Percentiles rank a stretch among this genome's conserved stretches.
Evolutionary conservation across 1,140 invertebrate genomes (phyloP).

Genomic region (Pseudomyrmex concolor): DNA sequence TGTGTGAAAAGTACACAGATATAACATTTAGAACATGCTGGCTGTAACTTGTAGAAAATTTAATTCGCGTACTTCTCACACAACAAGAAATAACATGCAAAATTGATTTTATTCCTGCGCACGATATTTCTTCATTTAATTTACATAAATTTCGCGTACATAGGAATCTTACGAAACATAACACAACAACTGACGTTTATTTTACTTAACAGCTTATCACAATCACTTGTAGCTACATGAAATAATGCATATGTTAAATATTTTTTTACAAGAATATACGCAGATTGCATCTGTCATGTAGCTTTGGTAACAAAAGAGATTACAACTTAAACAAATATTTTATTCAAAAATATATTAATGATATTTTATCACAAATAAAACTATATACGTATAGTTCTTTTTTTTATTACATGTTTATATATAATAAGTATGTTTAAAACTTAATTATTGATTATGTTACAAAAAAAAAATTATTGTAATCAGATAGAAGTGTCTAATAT

Average conservation of each 20-base stretch:
- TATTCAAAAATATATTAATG: constrained; percentile 14
- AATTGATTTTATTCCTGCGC: constrained; percentile 42
- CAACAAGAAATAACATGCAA: constrained; percentile 39
- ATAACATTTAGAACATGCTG: constrained; percentile 63
- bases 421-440: constrained; percentile 19
- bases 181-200: constrained; percentile 49
- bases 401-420: constrained; percentile 8
- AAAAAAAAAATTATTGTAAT: neutral
- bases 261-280: constrained; percentile 66
- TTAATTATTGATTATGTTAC: constrained; percentile 11
- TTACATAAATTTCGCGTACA: constrained; percentile 55
- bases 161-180: constrained; percentile 49
- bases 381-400: constrained; percentile 11
- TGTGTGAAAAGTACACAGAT: constrained; percentile 61
- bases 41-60: constrained; percentile 60
- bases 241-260: constrained; percentile 53
- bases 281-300: constrained; percentile 54
- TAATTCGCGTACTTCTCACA: constrained; percentile 46
- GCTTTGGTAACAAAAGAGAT: constrained; percentile 60
- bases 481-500: neutral
- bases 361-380: constrained; percentile 40
- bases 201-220: constrained; percentile 63
- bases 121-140: constrained; percentile 34
- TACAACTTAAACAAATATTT: constrained; percentile 55
- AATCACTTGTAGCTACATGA: constrained; percentile 59